Conservation (phyloP, 1,140 invertebrate genomes). For the Tetragonula clypearis region DNA sequence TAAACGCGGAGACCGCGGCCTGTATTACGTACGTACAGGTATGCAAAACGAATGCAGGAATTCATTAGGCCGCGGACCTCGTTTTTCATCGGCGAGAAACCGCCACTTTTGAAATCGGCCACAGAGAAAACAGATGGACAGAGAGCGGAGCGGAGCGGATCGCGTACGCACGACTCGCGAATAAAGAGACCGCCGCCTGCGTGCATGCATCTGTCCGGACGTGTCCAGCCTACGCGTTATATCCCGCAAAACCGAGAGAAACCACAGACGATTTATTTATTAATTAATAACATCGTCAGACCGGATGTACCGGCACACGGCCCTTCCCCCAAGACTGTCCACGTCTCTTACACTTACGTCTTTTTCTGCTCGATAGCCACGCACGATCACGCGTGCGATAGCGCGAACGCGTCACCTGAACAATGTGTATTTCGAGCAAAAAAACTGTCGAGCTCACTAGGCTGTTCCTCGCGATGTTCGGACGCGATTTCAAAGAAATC, state of each 20-base stretch:
- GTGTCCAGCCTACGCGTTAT: background rate
- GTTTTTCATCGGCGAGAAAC: conserved; percentile 5
- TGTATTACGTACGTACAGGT: too few relatives aligned
- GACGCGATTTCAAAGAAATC: conserved; percentile 26
- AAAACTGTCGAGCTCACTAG: background rate
- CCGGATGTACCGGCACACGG: background rate
- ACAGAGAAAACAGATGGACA: conserved; percentile 7
- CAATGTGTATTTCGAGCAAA: background rate
- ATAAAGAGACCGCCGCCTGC: conserved; percentile 41
- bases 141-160: background rate
- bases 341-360: background rate
- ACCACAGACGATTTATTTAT: conserved; percentile 25
- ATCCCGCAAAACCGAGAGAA: conserved; percentile 25
- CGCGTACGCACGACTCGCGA: background rate
- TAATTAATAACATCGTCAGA: conserved; percentile 53
- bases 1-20: background rate
- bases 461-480: too few relatives aligned
- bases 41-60: background rate
- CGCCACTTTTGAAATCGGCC: background rate
- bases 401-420: background rate
- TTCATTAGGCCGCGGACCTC: background rate
- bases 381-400: background rate
- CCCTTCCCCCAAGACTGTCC: background rate
- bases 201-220: conserved; percentile 45
- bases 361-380: background rate